Evolutionary conservation across 2,113 vertebrate genomes (phyloP).

Genomic region (Gorsachius goisagi): DNA sequence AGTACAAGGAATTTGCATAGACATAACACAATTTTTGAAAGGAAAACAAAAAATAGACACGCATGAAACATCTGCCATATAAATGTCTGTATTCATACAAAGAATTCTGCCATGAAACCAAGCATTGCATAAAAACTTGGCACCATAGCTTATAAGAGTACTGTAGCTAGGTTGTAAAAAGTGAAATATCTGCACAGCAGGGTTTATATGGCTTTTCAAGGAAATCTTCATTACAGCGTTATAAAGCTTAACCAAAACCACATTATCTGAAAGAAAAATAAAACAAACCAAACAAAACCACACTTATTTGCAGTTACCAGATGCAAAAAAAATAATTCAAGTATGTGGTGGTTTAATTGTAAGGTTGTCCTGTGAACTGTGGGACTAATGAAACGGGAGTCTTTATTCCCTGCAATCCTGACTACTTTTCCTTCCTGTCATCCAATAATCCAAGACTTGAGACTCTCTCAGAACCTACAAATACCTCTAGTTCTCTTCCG

Average conservation of each 20-base stretch:
- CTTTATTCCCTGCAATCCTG: background rate
- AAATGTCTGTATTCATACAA: background rate
- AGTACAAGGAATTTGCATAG: background rate
- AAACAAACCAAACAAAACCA: background rate
- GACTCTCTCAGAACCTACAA: background rate
- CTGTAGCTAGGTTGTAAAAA: background rate
- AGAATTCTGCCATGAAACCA: background rate
- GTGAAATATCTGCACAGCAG: background rate
- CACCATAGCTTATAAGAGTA: background rate
- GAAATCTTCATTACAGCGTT: background rate
- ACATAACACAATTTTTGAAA: background rate
- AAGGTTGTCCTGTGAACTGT: background rate
- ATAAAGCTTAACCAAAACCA: background rate
- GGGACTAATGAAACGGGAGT: background rate
- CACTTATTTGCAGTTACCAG: background rate
- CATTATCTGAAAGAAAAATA: background rate
- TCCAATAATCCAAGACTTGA: background rate
- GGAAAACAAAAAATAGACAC: background rate
- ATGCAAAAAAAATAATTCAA: background rate
- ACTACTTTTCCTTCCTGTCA: background rate
- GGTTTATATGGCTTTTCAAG: background rate
- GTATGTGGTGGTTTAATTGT: background rate
- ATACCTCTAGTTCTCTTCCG: background rate
- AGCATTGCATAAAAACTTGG: conserved; percentile 1
- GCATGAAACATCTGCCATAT: background rate